These are phyloP conservation scores for Paramisgurnus dabryanus DNA, from an alignment of 2,113 vertebrate species.

Conservation along the genomic window DNA sequence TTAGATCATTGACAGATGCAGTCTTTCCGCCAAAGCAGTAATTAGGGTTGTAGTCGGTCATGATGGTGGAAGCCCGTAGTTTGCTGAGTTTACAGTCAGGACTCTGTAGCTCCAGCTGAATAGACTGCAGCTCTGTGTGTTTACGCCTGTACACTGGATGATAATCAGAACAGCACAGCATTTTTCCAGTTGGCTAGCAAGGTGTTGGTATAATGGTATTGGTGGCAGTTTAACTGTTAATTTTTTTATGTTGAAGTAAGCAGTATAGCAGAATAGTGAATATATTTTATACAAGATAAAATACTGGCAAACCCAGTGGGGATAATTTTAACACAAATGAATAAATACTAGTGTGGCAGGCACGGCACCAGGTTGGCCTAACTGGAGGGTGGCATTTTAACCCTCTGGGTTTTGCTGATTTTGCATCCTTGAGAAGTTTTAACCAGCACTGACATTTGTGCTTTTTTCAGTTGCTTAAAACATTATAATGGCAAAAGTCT, in stretches of 20 bases:
- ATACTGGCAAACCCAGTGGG: neutral
- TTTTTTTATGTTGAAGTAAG: neutral
- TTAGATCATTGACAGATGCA: conserved; percentile 94
- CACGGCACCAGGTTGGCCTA: too few relatives aligned
- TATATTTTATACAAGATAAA: neutral
- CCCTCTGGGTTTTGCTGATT: too few relatives aligned
- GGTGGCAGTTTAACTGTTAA: neutral
- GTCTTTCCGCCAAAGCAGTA: conserved; percentile 98
- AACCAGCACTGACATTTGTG: too few relatives aligned
- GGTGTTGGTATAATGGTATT: neutral
- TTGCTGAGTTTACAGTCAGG: conserved; percentile 98
- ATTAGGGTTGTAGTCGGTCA: conserved; percentile 99
- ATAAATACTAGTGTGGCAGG: neutral
- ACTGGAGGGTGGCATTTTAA: too few relatives aligned
- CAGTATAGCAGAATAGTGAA: neutral
- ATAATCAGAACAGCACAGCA: neutral
- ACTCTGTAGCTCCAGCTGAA: conserved; percentile 97
- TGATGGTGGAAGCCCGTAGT: conserved; percentile 95
- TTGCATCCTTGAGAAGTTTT: too few relatives aligned
- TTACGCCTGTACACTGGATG: conserved; percentile 91
- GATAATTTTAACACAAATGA: neutral
- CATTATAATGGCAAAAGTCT: too few relatives aligned
- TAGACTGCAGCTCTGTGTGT: conserved; percentile 96
- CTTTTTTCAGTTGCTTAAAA: too few relatives aligned
- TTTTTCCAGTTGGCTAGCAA: neutral